Evolutionary conservation across 2,113 vertebrate species (phyloP), one percentile per base, ranked within the genome.

Genomic region (Xiphias gladius): DNA sequence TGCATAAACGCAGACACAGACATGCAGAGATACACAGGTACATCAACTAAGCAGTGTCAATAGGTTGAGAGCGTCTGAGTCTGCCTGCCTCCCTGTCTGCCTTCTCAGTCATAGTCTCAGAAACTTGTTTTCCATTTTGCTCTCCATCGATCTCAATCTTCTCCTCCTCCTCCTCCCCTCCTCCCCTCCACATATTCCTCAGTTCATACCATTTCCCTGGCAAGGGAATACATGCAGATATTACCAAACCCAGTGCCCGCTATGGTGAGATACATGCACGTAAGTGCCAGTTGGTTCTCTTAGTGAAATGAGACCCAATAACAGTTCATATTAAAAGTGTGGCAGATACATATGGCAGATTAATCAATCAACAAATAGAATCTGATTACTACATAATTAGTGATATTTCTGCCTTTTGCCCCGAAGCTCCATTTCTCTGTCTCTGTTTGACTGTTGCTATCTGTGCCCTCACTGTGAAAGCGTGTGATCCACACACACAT

Each of bases 61-160:
- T 54, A 80, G 80, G 85, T 80, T 74, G 75, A 73, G 13, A 50
- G 57, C 13, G 84, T 74, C 80, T 85, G 73, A 57, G 84, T 79
- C 69, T 62, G 78, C n/a, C 85, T 72, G 37, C 20, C 82, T 64
- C 75, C 69, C 66, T 55, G 72, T 67, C 79, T 83, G 76, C 77
- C 75, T 63, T 75, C 46, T 70, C 75, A 76, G 73, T 52, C 61
- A 70, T 48, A 39, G 17, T 82, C 70, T 81, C 72, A 82, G 61
- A 85, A 86, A 75, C 74, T 43, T 78, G 64, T 84, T 89, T 89
- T 91, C 69, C 63, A 75, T 86, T 84, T 87, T 70, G 73, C 67
- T 85, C 69, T 82, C 46, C 78, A 69, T 90, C 58, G 46, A 88
- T 89, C 54, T 79, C 58, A 41, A 72, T 85, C 72, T 69, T 39